A percentile compares a stretch with the other conserved stretches of the same genome.
These are phyloP conservation scores for Malthinus flaveolus DNA, from an alignment of 2,888 invertebrate species.

Conservation along the genomic window DNA sequence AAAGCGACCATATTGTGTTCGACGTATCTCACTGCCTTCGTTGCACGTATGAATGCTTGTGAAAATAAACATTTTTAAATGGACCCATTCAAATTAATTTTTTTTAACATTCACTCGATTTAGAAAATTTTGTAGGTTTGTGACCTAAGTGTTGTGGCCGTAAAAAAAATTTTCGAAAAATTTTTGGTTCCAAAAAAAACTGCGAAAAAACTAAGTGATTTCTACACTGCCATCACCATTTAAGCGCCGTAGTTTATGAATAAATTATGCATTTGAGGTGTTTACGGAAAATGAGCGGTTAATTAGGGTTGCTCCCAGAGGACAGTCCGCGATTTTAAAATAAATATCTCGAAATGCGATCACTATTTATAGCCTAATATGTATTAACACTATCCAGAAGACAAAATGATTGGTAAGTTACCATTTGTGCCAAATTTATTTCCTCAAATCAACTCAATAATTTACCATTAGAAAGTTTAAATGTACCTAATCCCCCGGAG, in stretches of 20 bases:
- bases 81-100: neutral
- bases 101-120: neutral
- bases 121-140: neutral
- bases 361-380: conserved; percentile 3
- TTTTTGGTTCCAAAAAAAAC: neutral
- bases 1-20: conserved; percentile 27
- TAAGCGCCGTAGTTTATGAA: conserved; percentile 26
- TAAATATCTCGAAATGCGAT: conserved; percentile 12
- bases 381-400: neutral
- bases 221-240: conserved; percentile 23
- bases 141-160: neutral
- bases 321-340: conserved; percentile 19
- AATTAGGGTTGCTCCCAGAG: conserved; percentile 36
- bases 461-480: too few relatives aligned
- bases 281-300: conserved; percentile 39
- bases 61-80: conserved; percentile 6
- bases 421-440: too few relatives aligned
- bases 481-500: too few relatives aligned
- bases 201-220: conserved; percentile 20
- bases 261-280: conserved; percentile 39
- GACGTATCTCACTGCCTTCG: conserved; percentile 28
- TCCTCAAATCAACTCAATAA: too few relatives aligned
- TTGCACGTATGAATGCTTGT: conserved; percentile 13
- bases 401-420: conserved; percentile 7
- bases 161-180: conserved; percentile 9